Conservation (phyloP, 2,888 invertebrate genomes). For the Thysanoteuthis rhombus region DNA sequence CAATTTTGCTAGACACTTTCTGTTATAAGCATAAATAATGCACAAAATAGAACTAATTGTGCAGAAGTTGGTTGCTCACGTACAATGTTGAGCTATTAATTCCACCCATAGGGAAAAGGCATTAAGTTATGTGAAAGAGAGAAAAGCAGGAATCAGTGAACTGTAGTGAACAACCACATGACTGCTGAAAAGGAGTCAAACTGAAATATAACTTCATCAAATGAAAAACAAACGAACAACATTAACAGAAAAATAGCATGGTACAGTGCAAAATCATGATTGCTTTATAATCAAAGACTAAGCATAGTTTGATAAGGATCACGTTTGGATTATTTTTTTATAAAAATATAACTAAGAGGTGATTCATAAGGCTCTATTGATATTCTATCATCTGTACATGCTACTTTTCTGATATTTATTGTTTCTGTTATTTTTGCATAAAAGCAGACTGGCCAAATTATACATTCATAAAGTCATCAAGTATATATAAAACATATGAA, state of each 20-base stretch:
- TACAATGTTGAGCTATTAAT: constrained; percentile 26
- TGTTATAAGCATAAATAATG: constrained; percentile 19
- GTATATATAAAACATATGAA: too few relatives aligned
- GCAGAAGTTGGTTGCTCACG: constrained; percentile 28
- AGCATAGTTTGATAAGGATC: not conserved
- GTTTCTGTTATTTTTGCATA: too few relatives aligned
- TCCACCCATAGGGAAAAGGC: constrained; percentile 20
- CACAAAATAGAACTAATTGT: constrained; percentile 21
- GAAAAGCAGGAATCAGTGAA: constrained; percentile 1
- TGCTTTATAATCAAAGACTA: not conserved
- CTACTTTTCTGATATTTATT: too few relatives aligned
- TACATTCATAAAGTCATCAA: too few relatives aligned
- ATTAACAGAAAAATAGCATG: not conserved
- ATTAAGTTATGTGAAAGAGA: constrained; percentile 25
- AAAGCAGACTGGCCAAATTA: too few relatives aligned
- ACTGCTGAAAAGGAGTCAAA: constrained; percentile 23
- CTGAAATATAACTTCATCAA: not conserved
- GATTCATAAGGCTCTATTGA: not conserved
- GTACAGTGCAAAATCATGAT: not conserved
- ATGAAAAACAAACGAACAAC: not conserved
- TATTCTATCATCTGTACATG: not conserved
- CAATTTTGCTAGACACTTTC: not conserved
- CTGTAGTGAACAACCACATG: not conserved
- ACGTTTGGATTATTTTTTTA: not conserved
- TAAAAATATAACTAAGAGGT: not conserved